Evolutionary conservation across 1,140 invertebrate species (phyloP).

Genomic region (Magallana gigas): DNA sequence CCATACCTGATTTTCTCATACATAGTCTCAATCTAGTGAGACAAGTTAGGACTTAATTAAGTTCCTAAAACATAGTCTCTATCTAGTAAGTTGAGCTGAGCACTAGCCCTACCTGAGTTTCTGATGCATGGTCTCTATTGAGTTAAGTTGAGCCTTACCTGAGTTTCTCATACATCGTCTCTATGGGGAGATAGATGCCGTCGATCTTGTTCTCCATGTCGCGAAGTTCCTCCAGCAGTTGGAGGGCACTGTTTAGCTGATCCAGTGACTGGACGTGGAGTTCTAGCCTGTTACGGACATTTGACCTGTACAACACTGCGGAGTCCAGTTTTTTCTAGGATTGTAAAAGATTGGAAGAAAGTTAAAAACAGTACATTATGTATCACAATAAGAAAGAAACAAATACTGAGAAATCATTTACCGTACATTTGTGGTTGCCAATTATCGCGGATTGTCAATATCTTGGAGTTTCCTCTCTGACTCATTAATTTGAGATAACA

Average conservation of each 20-base stretch:
- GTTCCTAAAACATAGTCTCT: too few species aligned
- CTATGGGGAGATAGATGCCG: slow-evolving; percentile 79
- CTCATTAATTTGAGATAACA: too few species aligned
- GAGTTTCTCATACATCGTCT: slow-evolving; percentile 78
- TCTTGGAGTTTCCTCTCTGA: too few species aligned
- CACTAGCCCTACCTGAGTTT: too few species aligned
- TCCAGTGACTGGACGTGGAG: slow-evolving; percentile 76
- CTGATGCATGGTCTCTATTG: too few species aligned
- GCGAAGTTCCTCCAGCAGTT: slow-evolving; percentile 77
- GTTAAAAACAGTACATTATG: too few species aligned
- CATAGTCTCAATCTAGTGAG: slow-evolving; percentile 75
- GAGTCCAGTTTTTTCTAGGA: slow-evolving; percentile 77
- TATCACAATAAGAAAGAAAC: too few species aligned
- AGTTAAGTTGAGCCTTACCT: slow-evolving; percentile 61
- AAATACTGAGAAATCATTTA: too few species aligned
- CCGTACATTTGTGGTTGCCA: too few species aligned
- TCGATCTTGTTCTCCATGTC: slow-evolving; percentile 80
- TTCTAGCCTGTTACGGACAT: slow-evolving; percentile 75
- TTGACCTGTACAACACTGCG: slow-evolving; percentile 74
- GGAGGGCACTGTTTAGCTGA: slow-evolving; percentile 77
- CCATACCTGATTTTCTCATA: slow-evolving; percentile 77
- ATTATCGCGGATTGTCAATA: too few species aligned
- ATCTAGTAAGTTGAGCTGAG: too few species aligned
- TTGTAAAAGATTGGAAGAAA: not conserved
- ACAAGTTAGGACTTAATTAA: too few species aligned